phyloP scores from a whole-genome alignment of 2,888 invertebrate species.

The Leptopterna dolabrata region DNA sequence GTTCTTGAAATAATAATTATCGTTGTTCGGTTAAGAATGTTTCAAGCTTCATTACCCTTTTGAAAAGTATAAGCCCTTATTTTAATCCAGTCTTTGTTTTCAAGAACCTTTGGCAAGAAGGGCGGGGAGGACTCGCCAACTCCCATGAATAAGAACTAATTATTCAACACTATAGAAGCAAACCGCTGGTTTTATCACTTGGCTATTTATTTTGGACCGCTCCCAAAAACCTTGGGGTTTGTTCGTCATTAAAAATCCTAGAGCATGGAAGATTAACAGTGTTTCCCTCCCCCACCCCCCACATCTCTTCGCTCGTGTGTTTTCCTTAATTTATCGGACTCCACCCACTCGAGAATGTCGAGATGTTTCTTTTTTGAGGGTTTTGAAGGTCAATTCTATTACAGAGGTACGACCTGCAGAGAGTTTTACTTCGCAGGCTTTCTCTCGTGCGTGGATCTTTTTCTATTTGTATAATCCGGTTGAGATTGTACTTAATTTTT shows the following conservation, averaged over 20 bases:
- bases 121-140: neutral
- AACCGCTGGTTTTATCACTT: slow-evolving; percentile 3
- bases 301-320: neutral
- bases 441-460: too few relatives aligned
- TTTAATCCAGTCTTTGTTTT: neutral
- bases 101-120: neutral
- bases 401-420: too few relatives aligned
- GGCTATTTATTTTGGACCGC: neutral
- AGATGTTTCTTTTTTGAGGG: neutral
- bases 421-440: too few relatives aligned
- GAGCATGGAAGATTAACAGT: slow-evolving; percentile 7
- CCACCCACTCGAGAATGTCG: neutral
- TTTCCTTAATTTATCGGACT: neutral
- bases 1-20: neutral
- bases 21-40: neutral
- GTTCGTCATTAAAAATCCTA: neutral
- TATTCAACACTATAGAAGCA: neutral
- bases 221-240: neutral
- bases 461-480: too few relatives aligned
- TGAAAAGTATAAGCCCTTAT: neutral
- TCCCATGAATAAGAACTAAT: slow-evolving; percentile 8
- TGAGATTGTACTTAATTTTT: too few relatives aligned
- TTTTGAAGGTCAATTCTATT: neutral
- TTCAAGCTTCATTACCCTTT: neutral
- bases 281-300: neutral